Base-by-base conservation (phyloP, 1,140 invertebrate species). In the Lepidurus packardi region DNA sequence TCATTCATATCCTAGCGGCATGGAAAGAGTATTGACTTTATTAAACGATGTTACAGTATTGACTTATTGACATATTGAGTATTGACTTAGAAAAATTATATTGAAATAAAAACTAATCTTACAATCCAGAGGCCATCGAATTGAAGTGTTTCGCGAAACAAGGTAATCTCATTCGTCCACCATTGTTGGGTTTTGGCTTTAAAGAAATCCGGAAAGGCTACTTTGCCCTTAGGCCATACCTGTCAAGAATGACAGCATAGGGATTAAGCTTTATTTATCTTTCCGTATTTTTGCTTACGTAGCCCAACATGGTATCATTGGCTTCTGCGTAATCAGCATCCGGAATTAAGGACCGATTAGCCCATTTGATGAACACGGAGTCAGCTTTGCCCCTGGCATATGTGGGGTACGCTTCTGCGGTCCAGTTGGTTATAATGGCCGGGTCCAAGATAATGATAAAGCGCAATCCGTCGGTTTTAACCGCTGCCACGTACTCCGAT, bases 1-100 rank as follows among this genome's bases (percentile, higher is more conserved):
- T 86, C 85, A 79, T 86, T 86, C 86, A 86, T 87, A 80, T 87
- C 86, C 86, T 87, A 25, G 4, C 13, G 42, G 16, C 11, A 43
- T 16, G 2, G 41, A 74, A 10, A 24, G 1, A 10, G 11, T 47
- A 47, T 41, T 10, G 24, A 65, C 0, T 42, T 65, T 10, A 34
- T n/a, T 21, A 3, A 10, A 77, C 11, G n/a, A n/a, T 9, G 6
- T 16, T 8, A 73, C 11, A 73, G 1, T 34, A 13, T 47, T 78
- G 6, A n/a, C n/a, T n/a, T n/a, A n/a, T n/a, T n/a, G n/a, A n/a
- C n/a, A n/a, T n/a, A n/a, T n/a, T n/a, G 42, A 11, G 34, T 78
- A 11, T 47, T 53, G 16, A 44, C n/a, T 6, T 7, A 7, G 45
- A 41, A 13, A 44, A 44, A 25, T 8, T 25, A n/a, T 7, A 13